Evolutionary conservation across 2,797 vertebrate species (phyloP).

Genomic region (Xenops minutus): DNA sequence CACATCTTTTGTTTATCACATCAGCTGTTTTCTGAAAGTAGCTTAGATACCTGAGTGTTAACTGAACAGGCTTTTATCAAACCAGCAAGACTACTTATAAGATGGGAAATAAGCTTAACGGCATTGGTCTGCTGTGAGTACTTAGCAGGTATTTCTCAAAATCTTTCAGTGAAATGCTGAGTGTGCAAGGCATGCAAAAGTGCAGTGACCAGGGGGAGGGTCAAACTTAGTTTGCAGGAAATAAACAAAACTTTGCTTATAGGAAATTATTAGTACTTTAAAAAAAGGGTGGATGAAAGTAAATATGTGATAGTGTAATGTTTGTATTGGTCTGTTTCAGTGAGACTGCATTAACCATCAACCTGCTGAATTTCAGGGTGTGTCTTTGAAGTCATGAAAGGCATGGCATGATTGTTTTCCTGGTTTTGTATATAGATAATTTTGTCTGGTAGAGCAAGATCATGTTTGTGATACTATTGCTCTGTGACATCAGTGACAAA

Average conservation of each 20-base stretch:
- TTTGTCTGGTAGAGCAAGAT: background rate
- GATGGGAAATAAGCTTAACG: background rate
- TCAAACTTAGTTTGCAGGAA: background rate
- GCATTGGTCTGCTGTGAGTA: background rate
- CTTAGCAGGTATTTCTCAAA: background rate
- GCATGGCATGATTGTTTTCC: background rate
- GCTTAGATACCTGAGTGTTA: background rate
- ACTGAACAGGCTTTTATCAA: background rate
- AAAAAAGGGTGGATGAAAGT: background rate
- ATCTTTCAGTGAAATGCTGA: background rate
- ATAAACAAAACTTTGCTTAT: background rate
- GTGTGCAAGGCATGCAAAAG: background rate
- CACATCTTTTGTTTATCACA: background rate
- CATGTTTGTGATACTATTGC: background rate
- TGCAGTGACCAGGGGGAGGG: background rate
- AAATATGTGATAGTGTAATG: background rate
- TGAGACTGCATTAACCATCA: background rate
- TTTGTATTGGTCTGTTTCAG: background rate
- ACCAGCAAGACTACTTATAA: rapidly evolving
- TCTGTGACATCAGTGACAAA: background rate
- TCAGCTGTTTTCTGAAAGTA: background rate
- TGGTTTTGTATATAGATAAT: background rate
- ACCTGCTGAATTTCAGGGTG: background rate
- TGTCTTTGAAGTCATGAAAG: background rate
- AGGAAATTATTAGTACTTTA: background rate